Conservation (phyloP, 2,888 invertebrate genomes). For the Hirtodrosophila confusa region DNA sequence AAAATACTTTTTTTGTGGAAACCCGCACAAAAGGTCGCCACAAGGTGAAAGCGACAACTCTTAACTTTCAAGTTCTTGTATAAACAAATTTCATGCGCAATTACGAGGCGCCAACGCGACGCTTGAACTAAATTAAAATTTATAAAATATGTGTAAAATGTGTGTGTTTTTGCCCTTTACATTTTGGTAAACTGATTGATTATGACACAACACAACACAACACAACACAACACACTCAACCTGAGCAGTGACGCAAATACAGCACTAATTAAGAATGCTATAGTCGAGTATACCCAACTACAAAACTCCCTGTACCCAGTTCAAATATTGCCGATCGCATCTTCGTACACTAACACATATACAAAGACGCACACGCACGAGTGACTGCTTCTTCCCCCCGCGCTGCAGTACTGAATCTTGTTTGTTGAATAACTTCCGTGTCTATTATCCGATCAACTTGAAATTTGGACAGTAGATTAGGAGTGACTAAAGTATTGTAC, state of each 20-base stretch:
- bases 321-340: too few species aligned
- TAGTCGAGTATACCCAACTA: too few species aligned
- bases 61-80: background rate
- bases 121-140: conserved; percentile 27
- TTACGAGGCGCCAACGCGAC: conserved; percentile 18
- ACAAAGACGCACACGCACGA: too few species aligned
- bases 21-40: conserved; percentile 40
- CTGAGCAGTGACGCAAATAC: conserved; percentile 64
- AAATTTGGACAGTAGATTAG: too few species aligned
- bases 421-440: too few species aligned
- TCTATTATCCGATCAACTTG: too few species aligned
- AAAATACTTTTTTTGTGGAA: background rate
- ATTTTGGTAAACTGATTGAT: conserved; percentile 53
- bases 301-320: too few species aligned
- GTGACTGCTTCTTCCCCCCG: too few species aligned
- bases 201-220: conserved; percentile 41
- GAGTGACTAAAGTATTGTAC: too few species aligned
- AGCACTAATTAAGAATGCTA: too few species aligned
- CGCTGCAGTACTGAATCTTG: too few species aligned
- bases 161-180: background rate
- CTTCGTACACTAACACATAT: too few species aligned
- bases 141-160: conserved; percentile 10
- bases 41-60: conserved; percentile 33
- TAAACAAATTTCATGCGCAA: conserved; percentile 5
- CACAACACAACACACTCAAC: conserved; percentile 4